Evolutionary conservation across 2,113 vertebrate genomes (phyloP).

Genomic region (Catharus fuscescens): DNA sequence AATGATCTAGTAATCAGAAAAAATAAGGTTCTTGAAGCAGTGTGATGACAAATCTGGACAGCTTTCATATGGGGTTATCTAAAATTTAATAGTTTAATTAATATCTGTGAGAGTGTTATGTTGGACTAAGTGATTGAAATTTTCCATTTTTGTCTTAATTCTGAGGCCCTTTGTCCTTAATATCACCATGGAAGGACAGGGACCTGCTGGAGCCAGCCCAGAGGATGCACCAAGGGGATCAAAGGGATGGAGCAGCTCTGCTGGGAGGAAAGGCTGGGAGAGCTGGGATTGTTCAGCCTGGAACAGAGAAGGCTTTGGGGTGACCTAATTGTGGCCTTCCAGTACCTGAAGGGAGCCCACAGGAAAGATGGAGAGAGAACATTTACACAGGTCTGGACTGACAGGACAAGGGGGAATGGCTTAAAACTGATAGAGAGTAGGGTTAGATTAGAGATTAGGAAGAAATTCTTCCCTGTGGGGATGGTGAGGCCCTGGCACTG

Average conservation of each 20-base stretch:
- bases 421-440: rapidly evolving
- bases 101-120: background rate
- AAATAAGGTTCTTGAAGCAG: background rate
- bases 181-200: background rate
- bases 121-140: background rate
- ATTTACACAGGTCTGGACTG: background rate
- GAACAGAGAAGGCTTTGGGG: rapidly evolving
- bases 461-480: background rate
- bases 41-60: background rate
- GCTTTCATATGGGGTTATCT: background rate
- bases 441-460: background rate
- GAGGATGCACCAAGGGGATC: background rate
- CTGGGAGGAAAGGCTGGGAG: background rate
- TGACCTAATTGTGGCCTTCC: rapidly evolving
- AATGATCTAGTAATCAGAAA: background rate
- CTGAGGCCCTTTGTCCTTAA: background rate
- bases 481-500: rapidly evolving
- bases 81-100: background rate
- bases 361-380: background rate
- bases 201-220: rapidly evolving
- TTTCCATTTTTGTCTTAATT: background rate
- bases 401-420: rapidly evolving
- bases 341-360: rapidly evolving
- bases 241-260: background rate
- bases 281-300: rapidly evolving